Conservation (phyloP, 2,888 invertebrate species). For the Harmothoe impar region DNA sequence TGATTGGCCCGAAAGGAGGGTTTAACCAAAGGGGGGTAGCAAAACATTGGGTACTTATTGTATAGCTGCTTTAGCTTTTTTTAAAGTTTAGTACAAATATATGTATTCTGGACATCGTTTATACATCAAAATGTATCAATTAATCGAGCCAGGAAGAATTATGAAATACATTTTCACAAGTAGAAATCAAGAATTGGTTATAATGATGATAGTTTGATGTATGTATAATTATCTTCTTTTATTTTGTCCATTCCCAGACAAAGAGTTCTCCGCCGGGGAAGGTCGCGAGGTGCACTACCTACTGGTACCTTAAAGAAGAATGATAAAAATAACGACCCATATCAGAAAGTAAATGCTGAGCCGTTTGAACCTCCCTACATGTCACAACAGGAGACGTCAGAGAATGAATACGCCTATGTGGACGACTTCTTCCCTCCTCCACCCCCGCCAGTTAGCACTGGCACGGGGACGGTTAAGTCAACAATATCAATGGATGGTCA, state of each 20-base stretch:
- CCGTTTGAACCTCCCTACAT: constrained; percentile 45
- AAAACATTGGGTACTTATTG: too few species aligned
- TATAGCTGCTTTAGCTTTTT: too few species aligned
- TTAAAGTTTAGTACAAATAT: too few species aligned
- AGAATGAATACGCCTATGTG: constrained; percentile 64
- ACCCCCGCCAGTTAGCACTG: background rate
- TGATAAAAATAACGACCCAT: constrained; percentile 48
- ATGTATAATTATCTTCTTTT: too few species aligned
- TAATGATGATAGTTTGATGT: too few species aligned
- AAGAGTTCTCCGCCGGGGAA: background rate
- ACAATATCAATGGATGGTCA: background rate
- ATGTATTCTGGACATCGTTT: too few species aligned
- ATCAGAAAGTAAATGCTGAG: constrained; percentile 45
- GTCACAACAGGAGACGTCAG: constrained; percentile 52
- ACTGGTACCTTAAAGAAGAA: background rate
- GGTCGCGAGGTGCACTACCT: background rate
- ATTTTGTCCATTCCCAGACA: background rate
- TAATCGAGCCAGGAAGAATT: too few species aligned
- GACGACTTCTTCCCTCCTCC: constrained; percentile 64
- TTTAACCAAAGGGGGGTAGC: too few species aligned
- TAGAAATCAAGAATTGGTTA: too few species aligned
- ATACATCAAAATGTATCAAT: background rate
- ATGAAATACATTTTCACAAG: too few species aligned
- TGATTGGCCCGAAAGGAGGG: too few species aligned
- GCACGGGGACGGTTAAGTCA: background rate